These are phyloP conservation scores for Listronotus bonariensis DNA, from an alignment of 1,140 invertebrate species.

Conservation along the genomic window DNA sequence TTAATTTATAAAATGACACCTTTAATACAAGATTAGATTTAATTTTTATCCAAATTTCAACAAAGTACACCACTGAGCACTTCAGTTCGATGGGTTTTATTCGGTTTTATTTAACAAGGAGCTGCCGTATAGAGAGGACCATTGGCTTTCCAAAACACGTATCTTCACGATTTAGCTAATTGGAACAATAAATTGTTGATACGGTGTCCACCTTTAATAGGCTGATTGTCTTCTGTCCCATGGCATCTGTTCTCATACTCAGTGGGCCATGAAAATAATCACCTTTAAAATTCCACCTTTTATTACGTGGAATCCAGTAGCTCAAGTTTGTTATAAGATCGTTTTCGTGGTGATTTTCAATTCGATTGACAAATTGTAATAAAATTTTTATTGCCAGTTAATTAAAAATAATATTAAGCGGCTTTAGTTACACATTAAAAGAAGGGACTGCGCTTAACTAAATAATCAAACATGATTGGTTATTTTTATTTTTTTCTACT, in stretches of 20 bases:
- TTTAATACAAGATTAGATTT: too few species aligned
- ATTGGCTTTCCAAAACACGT: slow-evolving; percentile 57
- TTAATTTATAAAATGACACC: too few species aligned
- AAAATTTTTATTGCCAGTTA: too few species aligned
- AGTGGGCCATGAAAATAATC: slow-evolving; percentile 48
- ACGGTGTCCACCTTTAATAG: slow-evolving; percentile 57
- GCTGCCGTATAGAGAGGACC: slow-evolving; percentile 15
- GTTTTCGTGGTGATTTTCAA: too few species aligned
- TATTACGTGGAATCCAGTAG: slow-evolving; percentile 35
- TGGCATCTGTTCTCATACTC: slow-evolving; percentile 53
- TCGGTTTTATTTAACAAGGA: slow-evolving; percentile 24
- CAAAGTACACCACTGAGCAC: background rate
- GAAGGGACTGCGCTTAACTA: too few species aligned
- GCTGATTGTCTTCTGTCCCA: slow-evolving; percentile 57
- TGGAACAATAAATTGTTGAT: slow-evolving; percentile 58
- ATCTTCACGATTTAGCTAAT: slow-evolving; percentile 58
- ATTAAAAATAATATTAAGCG: too few species aligned
- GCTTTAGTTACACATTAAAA: too few species aligned
- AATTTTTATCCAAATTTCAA: too few species aligned
- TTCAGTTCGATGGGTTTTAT: background rate
- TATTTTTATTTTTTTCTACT: too few species aligned
- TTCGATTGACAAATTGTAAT: too few species aligned
- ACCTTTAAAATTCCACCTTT: slow-evolving; percentile 34
- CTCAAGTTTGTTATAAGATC: slow-evolving; percentile 1
- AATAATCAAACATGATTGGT: too few species aligned